Conservation (phyloP, 2,113 vertebrate genomes). For the Burhinus oedicnemus region DNA sequence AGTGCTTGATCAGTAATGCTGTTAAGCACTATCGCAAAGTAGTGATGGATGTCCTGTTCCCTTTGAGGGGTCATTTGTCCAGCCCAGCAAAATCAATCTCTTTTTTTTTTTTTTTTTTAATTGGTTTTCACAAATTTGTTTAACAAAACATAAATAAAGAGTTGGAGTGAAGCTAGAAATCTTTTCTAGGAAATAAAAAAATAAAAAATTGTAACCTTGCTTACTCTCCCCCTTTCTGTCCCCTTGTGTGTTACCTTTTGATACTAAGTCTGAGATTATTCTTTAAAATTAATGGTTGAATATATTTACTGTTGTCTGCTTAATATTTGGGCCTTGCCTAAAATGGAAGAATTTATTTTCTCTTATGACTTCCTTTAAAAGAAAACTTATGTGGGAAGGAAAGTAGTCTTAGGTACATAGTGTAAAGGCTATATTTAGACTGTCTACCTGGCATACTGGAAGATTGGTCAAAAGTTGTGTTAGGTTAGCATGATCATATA, state of each 20-base stretch:
- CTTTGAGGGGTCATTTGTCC: background rate
- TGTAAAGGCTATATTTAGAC: background rate
- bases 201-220: background rate
- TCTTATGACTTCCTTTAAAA: background rate
- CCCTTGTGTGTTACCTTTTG: background rate
- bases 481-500: background rate
- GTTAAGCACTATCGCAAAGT: background rate
- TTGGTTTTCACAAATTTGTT: background rate
- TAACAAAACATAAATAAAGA: background rate
- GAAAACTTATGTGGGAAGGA: background rate
- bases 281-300: background rate
- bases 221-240: background rate
- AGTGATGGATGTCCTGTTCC: background rate
- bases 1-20: background rate
- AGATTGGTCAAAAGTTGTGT: background rate
- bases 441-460: background rate
- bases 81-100: background rate
- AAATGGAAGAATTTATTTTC: background rate
- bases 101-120: background rate
- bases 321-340: background rate
- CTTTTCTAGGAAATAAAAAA: background rate
- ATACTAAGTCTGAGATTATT: background rate
- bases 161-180: background rate
- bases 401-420: background rate
- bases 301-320: background rate